Conservation (phyloP, 1,140 invertebrate genomes). For the Leptopilina clavipes region DNA sequence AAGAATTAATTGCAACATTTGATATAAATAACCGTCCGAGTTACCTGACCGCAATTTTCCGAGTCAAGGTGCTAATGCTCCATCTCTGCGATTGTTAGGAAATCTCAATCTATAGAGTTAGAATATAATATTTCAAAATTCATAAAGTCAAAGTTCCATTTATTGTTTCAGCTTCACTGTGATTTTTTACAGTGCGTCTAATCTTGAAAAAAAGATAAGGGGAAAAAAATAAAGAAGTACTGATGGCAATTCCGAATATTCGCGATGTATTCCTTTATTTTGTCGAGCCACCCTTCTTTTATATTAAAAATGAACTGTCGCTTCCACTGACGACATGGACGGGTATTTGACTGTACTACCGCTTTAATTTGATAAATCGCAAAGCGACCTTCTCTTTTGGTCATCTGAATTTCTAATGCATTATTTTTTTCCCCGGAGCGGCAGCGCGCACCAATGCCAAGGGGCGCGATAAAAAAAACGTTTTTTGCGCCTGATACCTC, state of each 20-base stretch:
- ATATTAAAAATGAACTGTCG: slow-evolving; percentile 73
- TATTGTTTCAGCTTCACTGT: too few species aligned
- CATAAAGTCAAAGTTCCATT: slow-evolving; percentile 34
- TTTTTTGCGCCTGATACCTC: background rate
- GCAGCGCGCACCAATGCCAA: slow-evolving; percentile 46
- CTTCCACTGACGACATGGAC: slow-evolving; percentile 67
- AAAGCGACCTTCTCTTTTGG: slow-evolving; percentile 61
- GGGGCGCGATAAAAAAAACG: slow-evolving; percentile 47
- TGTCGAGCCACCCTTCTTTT: slow-evolving; percentile 52
- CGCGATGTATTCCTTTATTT: slow-evolving; percentile 8
- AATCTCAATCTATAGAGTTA: slow-evolving; percentile 44
- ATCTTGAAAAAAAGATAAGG: slow-evolving; percentile 27
- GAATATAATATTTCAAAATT: too few species aligned
- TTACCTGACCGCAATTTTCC: slow-evolving; percentile 2
- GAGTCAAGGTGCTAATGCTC: background rate
- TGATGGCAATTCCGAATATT: slow-evolving; percentile 40
- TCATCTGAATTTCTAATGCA: slow-evolving; percentile 74
- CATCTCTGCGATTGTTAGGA: slow-evolving; percentile 41
- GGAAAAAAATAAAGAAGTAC: slow-evolving; percentile 28
- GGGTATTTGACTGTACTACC: slow-evolving; percentile 70
- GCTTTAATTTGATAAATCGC: slow-evolving; percentile 73
- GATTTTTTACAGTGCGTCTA: too few species aligned
- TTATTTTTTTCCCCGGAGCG: slow-evolving; percentile 58
- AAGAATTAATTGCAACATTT: too few species aligned
- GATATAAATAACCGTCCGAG: background rate